Evolutionary conservation across 2,888 invertebrate species (phyloP).

Genomic region (Hyposoter dolosus): DNA sequence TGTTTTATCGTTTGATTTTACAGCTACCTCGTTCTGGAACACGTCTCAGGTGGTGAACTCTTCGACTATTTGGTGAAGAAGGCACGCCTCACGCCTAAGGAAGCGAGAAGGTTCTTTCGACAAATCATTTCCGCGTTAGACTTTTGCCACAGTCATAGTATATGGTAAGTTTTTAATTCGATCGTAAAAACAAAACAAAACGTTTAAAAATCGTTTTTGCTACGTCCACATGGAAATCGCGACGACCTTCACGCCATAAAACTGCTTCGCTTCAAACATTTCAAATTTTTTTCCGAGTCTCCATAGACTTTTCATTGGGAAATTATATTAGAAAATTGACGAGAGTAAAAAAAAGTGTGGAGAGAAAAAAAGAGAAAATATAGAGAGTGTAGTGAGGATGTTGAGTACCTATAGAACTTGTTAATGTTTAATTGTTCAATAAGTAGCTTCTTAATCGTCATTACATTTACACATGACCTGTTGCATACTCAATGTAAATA

Average conservation of each 20-base stretch:
- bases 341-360: background rate
- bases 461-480: no score
- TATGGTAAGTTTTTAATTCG: constrained; percentile 91
- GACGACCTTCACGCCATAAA: background rate
- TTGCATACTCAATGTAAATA: no score
- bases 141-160: constrained; percentile 99
- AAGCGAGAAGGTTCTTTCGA: constrained; percentile 97
- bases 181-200: background rate
- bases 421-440: no score
- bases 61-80: constrained; percentile 99
- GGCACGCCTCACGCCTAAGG: constrained; percentile 98
- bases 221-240: background rate
- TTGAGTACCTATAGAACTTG: no score
- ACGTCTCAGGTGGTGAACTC: constrained; percentile 99
- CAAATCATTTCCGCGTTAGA: constrained; percentile 99
- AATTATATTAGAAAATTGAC: background rate
- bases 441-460: no score
- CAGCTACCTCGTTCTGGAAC: constrained; percentile 98
- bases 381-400: background rate
- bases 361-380: background rate
- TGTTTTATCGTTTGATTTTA: constrained; percentile 70
- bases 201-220: background rate
- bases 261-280: no score
- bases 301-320: background rate
- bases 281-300: no score